phyloP scores from a whole-genome alignment of 1,140 invertebrate genomes.

The Ctenoplectra terminalis region DNA sequence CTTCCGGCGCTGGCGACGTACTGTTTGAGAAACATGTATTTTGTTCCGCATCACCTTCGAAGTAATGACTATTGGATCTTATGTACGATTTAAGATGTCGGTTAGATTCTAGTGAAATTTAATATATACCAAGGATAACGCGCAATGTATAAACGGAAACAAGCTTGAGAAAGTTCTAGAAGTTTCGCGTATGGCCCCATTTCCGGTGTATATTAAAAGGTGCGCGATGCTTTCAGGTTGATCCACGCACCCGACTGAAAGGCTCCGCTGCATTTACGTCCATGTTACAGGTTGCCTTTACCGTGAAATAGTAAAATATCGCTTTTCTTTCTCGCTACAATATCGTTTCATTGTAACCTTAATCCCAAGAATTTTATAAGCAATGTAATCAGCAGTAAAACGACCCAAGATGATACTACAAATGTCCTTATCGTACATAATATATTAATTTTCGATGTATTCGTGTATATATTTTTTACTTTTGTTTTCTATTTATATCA shows the following conservation, averaged over 20 bases:
- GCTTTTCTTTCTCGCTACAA: background rate
- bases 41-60: slow-evolving; percentile 8
- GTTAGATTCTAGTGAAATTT: background rate
- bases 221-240: slow-evolving; percentile 64
- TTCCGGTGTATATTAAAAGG: slow-evolving; percentile 76
- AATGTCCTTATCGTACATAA: background rate
- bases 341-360: background rate
- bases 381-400: background rate
- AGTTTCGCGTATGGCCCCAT: slow-evolving; percentile 71
- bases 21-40: slow-evolving; percentile 34
- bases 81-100: background rate
- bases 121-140: background rate
- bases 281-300: slow-evolving; percentile 72
- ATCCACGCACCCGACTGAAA: slow-evolving; percentile 47
- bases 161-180: slow-evolving; percentile 74
- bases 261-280: slow-evolving; percentile 57
- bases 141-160: background rate
- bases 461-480: no score
- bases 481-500: no score
- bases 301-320: slow-evolving; percentile 31
- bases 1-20: slow-evolving; percentile 53
- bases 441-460: background rate
- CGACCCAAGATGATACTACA: no score
- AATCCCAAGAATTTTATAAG: background rate
- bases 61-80: background rate